Evolutionary conservation across 1,140 invertebrate genomes (phyloP).

Genomic region (Drosophila suzukii): DNA sequence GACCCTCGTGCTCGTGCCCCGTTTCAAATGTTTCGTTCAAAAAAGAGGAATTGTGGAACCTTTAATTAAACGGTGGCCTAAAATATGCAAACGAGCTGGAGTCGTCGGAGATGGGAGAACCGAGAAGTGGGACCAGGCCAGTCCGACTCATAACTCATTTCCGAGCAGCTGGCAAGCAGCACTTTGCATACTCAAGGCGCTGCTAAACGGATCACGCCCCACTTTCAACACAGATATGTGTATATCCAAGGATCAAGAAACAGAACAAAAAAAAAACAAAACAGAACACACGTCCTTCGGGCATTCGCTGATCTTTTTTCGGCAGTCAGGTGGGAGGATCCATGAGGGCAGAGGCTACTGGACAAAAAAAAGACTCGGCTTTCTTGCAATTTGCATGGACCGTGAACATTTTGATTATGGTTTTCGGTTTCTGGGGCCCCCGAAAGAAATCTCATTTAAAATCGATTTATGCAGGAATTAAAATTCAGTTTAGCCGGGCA

Average conservation of each 20-base stretch:
- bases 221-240: constrained; percentile 69
- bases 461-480: constrained; percentile 83
- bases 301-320: constrained; percentile 62
- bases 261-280: not conserved
- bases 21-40: constrained; percentile 70
- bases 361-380: constrained; percentile 31
- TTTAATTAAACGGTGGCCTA: constrained; percentile 84
- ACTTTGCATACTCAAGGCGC: constrained; percentile 76
- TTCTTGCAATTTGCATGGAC: constrained; percentile 44
- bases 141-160: constrained; percentile 84
- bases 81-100: constrained; percentile 81
- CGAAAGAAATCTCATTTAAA: constrained; percentile 80
- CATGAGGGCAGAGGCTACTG: constrained; percentile 57
- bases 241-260: constrained; percentile 13
- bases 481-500: constrained; percentile 64
- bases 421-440: constrained; percentile 13
- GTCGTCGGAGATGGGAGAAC: constrained; percentile 5
- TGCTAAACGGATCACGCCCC: constrained; percentile 81
- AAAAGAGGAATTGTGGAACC: constrained; percentile 67
- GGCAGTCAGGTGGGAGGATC: constrained; percentile 77
- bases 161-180: constrained; percentile 32
- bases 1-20: constrained; percentile 78
- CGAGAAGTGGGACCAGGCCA: constrained; percentile 36
- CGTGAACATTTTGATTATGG: constrained; percentile 69
- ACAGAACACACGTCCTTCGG: constrained; percentile 62